phyloP scores from a whole-genome alignment of 2,888 invertebrate genomes.

The Diachrysia chrysitis region DNA sequence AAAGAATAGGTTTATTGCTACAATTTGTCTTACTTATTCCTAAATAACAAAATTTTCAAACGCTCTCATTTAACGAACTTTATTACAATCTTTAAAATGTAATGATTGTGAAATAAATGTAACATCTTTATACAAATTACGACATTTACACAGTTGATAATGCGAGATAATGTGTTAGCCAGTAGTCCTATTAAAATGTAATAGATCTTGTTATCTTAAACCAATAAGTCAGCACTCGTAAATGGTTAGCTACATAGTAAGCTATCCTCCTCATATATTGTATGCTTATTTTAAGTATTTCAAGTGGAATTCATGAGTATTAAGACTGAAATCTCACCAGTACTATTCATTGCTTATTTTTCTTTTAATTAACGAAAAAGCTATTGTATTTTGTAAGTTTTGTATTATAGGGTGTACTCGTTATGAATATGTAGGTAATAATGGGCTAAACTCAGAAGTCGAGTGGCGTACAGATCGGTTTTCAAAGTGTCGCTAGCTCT shows the following conservation, averaged over 20 bases:
- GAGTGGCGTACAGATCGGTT: too few species aligned
- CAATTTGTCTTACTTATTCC: background rate
- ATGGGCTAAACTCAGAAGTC: too few species aligned
- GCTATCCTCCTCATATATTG: too few species aligned
- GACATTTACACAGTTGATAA: background rate
- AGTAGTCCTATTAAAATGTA: background rate
- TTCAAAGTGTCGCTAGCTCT: too few species aligned
- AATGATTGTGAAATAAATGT: background rate
- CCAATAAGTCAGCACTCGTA: background rate
- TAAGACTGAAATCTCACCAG: background rate
- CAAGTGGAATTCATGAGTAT: background rate
- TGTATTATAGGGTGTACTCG: background rate
- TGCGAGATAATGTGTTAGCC: background rate
- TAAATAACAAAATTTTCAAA: too few species aligned
- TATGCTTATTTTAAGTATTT: too few species aligned
- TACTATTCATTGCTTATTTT: background rate
- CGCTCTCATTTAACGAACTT: background rate
- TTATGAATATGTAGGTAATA: too few species aligned
- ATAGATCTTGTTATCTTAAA: background rate
- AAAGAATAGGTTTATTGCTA: background rate
- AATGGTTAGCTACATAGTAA: background rate
- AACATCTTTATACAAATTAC: background rate
- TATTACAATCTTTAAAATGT: background rate
- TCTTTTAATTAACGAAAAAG: too few species aligned
- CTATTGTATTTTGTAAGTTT: too few species aligned